Evolutionary conservation across 2,888 invertebrate species (phyloP), one percentile per base, ranked within the genome.

Genomic region (Perizoma flavofasciatum): DNA sequence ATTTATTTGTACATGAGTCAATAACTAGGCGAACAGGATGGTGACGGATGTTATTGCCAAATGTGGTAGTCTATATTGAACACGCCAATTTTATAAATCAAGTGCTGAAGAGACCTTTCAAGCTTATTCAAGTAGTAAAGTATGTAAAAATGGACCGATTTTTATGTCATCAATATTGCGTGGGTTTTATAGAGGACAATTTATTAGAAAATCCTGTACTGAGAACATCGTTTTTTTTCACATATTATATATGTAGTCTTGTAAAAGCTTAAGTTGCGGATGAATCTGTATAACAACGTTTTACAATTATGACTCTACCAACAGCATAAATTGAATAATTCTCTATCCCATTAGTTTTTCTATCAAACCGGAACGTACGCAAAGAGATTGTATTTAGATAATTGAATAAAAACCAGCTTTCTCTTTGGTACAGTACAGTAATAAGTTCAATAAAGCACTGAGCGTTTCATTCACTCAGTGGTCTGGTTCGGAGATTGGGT

Each of bases 401-500:
- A 56, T 55, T 53, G 56, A 45, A 60, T 55, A 52, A 56, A 50
- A 61, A 51, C 8, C 62, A 45, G 55, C 62, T 62, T 62, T 62
- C 62, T 58, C 62, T 49, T 6, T 39, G 34, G 59, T 64, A 49
- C 57, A 34, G 57, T 57, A 61, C 60, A 59, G 61, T 51, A 56
- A 40, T 58, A 59, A 68, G 64, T 68, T 71, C 70, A 70, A 72
- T 78, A 73, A 77, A 75, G 65, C 70, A 73, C 70, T 71, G 69
- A 74, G 70, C 57, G 60, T 22, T 61, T 67, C 74, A 71, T 73
- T 77, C 74, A 73, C 71, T 66, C 63, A 60, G 59, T 47, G 67
- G 58, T 73, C 67, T 53, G 39, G 75, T 79, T 81, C 76, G 74
- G 74, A 82, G 86, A 85, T 83, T 84, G 81, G 74, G 78, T 79